Percentiles rank a stretch among this genome's conserved stretches.
Conservation (phyloP, 2,113 vertebrate species). For the Mionectes macconnelli region DNA sequence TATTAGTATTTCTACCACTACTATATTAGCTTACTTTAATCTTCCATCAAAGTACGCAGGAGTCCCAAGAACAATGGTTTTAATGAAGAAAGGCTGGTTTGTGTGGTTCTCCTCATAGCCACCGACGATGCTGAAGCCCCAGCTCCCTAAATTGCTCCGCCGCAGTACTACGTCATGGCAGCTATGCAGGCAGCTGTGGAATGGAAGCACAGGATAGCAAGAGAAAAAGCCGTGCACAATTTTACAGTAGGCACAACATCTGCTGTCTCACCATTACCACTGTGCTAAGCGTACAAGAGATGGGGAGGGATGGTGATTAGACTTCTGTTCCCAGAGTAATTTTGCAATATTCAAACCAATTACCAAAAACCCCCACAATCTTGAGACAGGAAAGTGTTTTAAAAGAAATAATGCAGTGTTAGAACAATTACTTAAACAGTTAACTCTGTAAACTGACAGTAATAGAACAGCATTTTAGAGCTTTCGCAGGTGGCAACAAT, state of each 20-base stretch:
- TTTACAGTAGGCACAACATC: background rate
- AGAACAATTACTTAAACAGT: background rate
- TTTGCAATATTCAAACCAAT: background rate
- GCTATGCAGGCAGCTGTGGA: constrained; percentile 88
- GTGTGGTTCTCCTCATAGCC: constrained; percentile 96
- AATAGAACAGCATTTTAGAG: background rate
- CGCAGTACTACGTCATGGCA: constrained; percentile 94
- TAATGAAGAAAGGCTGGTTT: constrained; percentile 99
- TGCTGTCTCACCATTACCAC: background rate
- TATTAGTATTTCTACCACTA: background rate
- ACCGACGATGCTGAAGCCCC: constrained; percentile 98
- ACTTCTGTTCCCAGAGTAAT: background rate
- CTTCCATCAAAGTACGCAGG: constrained; percentile 97
- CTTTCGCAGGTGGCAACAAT: constrained; percentile 7
- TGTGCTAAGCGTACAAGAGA: background rate
- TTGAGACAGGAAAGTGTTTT: background rate
- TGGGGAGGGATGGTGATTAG: background rate
- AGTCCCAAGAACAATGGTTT: constrained; percentile 96
- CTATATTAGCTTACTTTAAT: constrained; percentile 85
- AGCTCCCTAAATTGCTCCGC: constrained; percentile 91
- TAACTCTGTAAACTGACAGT: background rate
- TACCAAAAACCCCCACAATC: background rate
- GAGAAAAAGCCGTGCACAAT: background rate
- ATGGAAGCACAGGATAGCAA: background rate
- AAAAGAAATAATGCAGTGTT: background rate